phyloP scores from a whole-genome alignment of 2,113 vertebrate genomes.

The Ondatra zibethicus region DNA sequence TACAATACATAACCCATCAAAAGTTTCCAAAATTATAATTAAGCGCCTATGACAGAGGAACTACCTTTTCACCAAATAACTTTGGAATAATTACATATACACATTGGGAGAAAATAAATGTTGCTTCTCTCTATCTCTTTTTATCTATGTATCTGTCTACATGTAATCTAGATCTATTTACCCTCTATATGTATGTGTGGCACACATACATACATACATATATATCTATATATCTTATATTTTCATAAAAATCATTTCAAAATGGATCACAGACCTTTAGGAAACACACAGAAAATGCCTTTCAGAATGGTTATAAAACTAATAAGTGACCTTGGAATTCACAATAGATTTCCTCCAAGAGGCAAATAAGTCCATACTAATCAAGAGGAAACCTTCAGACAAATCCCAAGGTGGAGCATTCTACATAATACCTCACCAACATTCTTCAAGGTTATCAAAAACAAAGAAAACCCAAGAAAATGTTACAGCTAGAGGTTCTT shows the following conservation, averaged over 20 bases:
- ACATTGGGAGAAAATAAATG: background rate
- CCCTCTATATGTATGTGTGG: background rate
- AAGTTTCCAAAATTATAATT: background rate
- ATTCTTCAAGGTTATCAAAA: conserved; percentile 14
- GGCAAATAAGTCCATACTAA: background rate
- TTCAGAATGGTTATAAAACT: background rate
- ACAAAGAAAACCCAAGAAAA: background rate
- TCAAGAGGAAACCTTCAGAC: background rate
- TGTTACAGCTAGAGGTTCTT: background rate
- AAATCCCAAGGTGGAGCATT: background rate
- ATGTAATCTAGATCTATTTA: background rate
- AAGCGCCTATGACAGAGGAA: background rate
- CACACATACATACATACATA: background rate
- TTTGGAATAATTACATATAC: background rate
- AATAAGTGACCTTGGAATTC: background rate
- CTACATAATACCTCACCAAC: background rate
- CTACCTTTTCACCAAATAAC: background rate
- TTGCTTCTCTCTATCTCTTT: background rate
- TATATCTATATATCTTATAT: background rate
- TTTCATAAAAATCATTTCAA: background rate
- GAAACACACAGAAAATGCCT: background rate
- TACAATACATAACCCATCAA: background rate
- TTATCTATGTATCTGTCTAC: background rate
- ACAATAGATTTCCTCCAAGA: background rate
- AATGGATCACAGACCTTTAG: background rate